These are phyloP conservation scores for Temnothorax unifasciatus DNA, from an alignment of 2,888 invertebrate genomes.

Conservation along the genomic window DNA sequence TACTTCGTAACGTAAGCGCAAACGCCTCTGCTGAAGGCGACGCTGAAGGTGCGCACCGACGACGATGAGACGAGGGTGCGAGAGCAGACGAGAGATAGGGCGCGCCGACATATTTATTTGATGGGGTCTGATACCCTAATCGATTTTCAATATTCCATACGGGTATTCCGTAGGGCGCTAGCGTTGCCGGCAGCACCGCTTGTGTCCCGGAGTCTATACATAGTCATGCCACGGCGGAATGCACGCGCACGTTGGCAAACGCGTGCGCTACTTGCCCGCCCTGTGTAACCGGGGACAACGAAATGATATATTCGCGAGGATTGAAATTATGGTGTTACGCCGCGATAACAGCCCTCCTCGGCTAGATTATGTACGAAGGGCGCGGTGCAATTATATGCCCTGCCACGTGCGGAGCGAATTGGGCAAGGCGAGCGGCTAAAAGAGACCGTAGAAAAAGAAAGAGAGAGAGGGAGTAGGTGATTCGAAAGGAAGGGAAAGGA, in stretches of 20 bases:
- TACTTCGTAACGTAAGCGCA: slow-evolving; percentile 16
- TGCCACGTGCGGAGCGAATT: slow-evolving; percentile 24
- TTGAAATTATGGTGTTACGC: slow-evolving; percentile 54
- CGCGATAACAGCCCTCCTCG: slow-evolving; percentile 30
- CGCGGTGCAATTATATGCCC: slow-evolving; percentile 46
- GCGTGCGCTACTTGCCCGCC: slow-evolving; percentile 38
- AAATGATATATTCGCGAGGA: slow-evolving; percentile 55
- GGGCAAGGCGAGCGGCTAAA: not conserved
- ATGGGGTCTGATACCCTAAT: slow-evolving; percentile 74
- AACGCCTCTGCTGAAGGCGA: slow-evolving; percentile 24
- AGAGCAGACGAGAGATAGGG: slow-evolving; percentile 59
- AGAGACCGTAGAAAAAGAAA: not conserved
- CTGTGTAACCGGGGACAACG: slow-evolving; percentile 39
- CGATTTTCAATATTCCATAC: slow-evolving; percentile 77
- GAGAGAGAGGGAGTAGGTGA: not conserved
- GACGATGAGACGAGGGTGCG: slow-evolving; percentile 18
- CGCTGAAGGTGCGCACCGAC: slow-evolving; percentile 23
- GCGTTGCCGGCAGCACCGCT: slow-evolving; percentile 24
- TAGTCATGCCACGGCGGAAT: slow-evolving; percentile 51
- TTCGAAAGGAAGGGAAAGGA: not conserved
- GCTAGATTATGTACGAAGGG: slow-evolving; percentile 36
- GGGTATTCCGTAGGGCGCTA: slow-evolving; percentile 40
- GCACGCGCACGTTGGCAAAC: slow-evolving; percentile 52
- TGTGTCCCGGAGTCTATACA: slow-evolving; percentile 32
- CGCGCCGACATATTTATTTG: slow-evolving; percentile 74